These are phyloP conservation scores for Bergia sp. DNA, from an alignment of 92 coral and sea anemone genomes.

Conservation along the genomic window DNA sequence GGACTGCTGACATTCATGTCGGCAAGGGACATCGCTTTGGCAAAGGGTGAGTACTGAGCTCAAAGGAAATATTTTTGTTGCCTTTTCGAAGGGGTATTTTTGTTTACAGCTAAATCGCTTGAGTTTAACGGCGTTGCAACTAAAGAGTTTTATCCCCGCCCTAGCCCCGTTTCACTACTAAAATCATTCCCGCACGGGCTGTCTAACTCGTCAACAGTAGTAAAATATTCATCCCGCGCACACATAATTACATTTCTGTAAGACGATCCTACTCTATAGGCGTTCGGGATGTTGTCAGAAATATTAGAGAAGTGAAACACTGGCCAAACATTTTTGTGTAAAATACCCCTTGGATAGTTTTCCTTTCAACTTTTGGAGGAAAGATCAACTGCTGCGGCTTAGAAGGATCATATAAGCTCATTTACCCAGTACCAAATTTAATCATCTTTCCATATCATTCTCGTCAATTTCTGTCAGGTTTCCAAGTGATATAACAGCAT, in stretches of 20 bases:
- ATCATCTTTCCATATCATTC: neutral
- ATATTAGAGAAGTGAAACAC: neutral
- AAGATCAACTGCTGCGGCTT: neutral
- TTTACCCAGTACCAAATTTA: neutral
- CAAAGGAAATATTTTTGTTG: neutral
- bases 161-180: conserved; percentile 1
- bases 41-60: conserved; percentile 17
- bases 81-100: neutral
- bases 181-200: conserved; percentile 2
- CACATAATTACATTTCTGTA: neutral
- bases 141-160: neutral
- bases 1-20: conserved; percentile 15
- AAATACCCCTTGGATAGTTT: neutral
- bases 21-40: neutral
- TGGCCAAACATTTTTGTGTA: neutral
- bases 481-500: conserved; percentile 3
- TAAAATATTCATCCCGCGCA: neutral
- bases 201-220: conserved; percentile 13
- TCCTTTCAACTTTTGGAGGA: no score
- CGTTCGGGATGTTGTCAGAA: neutral
- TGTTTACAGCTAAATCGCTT: neutral
- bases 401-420: no score
- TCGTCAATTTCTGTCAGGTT: conserved; percentile 19
- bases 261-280: conserved; percentile 7
- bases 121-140: neutral